phyloP scores from a whole-genome alignment of 1,140 invertebrate species.

The Cardiocondyla obscurior region DNA sequence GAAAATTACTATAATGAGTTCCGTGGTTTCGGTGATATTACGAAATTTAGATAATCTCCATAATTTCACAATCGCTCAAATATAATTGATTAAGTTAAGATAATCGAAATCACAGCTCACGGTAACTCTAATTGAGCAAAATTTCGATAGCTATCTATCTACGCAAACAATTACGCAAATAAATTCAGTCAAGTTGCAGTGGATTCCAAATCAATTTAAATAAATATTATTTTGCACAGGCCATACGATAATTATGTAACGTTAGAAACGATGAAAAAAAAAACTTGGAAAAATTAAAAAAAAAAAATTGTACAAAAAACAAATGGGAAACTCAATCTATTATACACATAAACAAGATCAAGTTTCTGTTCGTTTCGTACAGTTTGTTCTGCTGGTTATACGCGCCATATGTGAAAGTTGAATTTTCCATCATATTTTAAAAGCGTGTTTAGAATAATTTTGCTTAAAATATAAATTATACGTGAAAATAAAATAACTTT shows the following conservation, averaged over 20 bases:
- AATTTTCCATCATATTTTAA: neutral
- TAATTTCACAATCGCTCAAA: slow-evolving; percentile 17
- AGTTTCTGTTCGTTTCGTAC: neutral
- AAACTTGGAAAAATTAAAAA: neutral
- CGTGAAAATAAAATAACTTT: slow-evolving; percentile 3
- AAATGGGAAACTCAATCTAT: neutral
- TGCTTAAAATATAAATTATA: neutral
- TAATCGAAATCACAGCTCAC: neutral
- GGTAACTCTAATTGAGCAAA: neutral
- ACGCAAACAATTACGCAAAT: neutral
- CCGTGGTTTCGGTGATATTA: neutral
- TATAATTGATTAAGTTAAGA: slow-evolving; percentile 3
- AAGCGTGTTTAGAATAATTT: neutral
- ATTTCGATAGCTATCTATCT: neutral
- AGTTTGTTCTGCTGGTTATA: neutral
- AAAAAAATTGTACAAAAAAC: neutral
- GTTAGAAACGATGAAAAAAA: neutral
- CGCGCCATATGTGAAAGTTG: neutral
- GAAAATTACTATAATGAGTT: slow-evolving; percentile 33
- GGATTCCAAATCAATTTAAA: neutral
- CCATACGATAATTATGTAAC: neutral
- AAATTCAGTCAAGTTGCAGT: neutral
- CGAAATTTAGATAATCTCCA: slow-evolving; percentile 23
- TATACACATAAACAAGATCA: slow-evolving; percentile 29
- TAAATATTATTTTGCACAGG: neutral